These are phyloP conservation scores for Ennomos quercinarius DNA, from an alignment of 2,888 invertebrate species.

Conservation along the genomic window DNA sequence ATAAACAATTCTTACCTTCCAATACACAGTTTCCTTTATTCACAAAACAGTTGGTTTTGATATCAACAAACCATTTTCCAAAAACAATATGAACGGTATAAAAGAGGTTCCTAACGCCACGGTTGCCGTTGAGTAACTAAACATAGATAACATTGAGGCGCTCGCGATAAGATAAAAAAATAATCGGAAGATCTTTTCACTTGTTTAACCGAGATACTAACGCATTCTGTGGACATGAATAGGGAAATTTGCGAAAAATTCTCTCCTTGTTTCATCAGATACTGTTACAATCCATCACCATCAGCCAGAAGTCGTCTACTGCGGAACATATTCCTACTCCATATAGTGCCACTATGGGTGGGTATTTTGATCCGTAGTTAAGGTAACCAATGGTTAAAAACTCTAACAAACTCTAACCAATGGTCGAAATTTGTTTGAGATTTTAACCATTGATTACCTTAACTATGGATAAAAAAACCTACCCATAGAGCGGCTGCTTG, in stretches of 20 bases:
- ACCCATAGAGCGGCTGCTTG: no score
- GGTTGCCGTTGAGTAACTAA: slow-evolving; percentile 37
- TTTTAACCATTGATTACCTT: no score
- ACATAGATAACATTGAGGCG: slow-evolving; percentile 40
- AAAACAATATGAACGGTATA: slow-evolving; percentile 27
- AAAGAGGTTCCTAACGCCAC: slow-evolving; percentile 25
- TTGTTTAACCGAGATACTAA: slow-evolving; percentile 50
- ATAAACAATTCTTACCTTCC: slow-evolving; percentile 18
- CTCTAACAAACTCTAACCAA: no score
- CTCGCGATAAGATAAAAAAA: slow-evolving; percentile 67
- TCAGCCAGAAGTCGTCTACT: no score
- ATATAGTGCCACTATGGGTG: no score
- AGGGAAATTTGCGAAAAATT: slow-evolving; percentile 16
- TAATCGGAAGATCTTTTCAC: slow-evolving; percentile 67
- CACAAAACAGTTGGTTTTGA: slow-evolving; percentile 18
- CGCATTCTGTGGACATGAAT: slow-evolving; percentile 12
- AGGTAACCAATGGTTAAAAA: no score
- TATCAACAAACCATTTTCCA: slow-evolving; percentile 36
- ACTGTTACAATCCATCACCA: no score
- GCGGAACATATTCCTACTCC: no score
- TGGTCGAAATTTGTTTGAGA: no score
- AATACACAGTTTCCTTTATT: slow-evolving; percentile 14
- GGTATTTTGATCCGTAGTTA: no score
- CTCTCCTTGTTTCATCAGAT: background rate
- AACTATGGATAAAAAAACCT: no score